Percentiles rank a stretch among this genome's conserved stretches.
Conservation (phyloP, 2,888 invertebrate genomes). For the Cerastoderma edule region DNA sequence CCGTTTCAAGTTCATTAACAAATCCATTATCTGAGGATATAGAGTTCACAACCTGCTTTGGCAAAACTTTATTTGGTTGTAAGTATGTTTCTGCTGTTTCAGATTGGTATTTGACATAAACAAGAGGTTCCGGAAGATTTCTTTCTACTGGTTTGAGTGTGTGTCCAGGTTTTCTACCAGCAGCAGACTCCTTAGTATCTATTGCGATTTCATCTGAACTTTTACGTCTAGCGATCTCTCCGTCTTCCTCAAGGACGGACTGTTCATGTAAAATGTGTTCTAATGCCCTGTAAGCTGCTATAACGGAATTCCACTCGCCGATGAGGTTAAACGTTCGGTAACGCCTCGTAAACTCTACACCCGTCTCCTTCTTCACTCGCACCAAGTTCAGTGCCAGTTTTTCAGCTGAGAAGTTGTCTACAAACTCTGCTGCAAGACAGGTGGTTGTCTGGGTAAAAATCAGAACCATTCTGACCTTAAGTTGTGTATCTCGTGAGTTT, state of each 20-base stretch:
- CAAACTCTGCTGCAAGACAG: constrained; percentile 39
- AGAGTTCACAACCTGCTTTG: background rate
- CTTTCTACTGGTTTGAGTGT: constrained; percentile 5
- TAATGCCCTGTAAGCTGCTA: constrained; percentile 33
- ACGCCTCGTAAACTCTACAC: constrained; percentile 39
- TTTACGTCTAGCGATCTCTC: background rate
- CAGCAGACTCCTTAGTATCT: background rate
- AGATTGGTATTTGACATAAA: constrained; percentile 6
- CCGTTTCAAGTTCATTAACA: background rate
- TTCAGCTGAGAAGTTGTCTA: constrained; percentile 39
- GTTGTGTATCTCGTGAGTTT: no score
- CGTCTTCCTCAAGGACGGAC: background rate
- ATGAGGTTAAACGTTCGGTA: constrained; percentile 33
- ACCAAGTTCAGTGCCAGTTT: constrained; percentile 37
- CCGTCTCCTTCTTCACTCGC: constrained; percentile 39
- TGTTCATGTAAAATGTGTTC: constrained; percentile 25
- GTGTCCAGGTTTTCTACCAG: constrained; percentile 23
- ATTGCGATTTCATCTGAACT: background rate
- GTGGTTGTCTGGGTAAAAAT: constrained; percentile 54
- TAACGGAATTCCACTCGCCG: constrained; percentile 52
- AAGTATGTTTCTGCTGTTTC: background rate
- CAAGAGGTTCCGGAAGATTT: constrained; percentile 28
- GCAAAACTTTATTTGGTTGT: background rate
- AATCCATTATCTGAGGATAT: background rate
- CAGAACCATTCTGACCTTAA: constrained; percentile 39